Base-by-base conservation (phyloP, 2,113 vertebrate species). In the Diadophis punctatus region DNA sequence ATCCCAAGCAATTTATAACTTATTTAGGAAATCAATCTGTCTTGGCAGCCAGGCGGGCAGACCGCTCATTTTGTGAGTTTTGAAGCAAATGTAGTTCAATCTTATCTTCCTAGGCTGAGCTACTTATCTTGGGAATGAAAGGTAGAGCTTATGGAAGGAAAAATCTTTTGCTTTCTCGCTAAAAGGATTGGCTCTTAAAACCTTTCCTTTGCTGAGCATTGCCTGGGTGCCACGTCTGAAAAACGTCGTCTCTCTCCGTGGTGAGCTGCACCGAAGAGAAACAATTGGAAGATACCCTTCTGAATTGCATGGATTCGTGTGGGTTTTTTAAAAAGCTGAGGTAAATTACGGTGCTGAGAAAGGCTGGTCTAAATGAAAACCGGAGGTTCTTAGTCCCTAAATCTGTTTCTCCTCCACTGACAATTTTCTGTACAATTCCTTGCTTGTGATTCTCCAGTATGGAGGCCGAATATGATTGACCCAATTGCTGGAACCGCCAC, bases 81-180 rank as follows among this genome's bases (percentile, higher is more conserved):
- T 91, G 91, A 94, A 97, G 93, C 93, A 97, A 96, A 94, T 80
- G 90, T 74, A 91, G 90, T 56, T 93, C 93, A 95, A 95, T 95
- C 87, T 93, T 96, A 85, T 96, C 91, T 95, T 91, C 91, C 90
- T 3, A 0, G 0, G 48, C 90, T 95, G 95, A 96, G 95, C 86
- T 11, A 7, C 93, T 96, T 93, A 92, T 95, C 93, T 94, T 87
- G 51, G 56, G 89, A 74, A 84, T 53, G 95, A 94, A 92, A 51
- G 39, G 91, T 93, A 51, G 94, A 86, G 1, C 39, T 90, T 34
- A 0, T 0, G 39, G 90, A 90, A 6, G 91, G 68, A 90, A 86
- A 51, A 27, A 34, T 90, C 93, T 85, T 46, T 90, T 18, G 43
- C 87, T 91, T 89, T 86, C 55, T 49, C 34, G 53, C 11, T n/a